phyloP scores from a whole-genome alignment of 1,140 invertebrate species.

The Chironomus tepperi region DNA sequence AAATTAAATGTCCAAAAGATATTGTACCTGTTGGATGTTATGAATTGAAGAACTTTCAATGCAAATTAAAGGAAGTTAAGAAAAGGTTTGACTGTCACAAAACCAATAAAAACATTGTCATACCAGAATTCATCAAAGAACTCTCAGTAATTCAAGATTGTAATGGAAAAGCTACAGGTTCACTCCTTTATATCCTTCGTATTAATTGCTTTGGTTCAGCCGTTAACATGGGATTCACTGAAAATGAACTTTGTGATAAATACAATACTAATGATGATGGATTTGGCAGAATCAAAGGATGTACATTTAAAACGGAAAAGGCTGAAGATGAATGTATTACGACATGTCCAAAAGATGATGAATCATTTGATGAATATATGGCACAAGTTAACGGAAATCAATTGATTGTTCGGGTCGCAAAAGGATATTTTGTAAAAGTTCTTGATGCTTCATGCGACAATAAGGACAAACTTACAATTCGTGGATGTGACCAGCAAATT shows the following conservation, averaged over 20 bases:
- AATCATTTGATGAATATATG: constrained; percentile 11
- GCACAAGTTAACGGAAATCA: constrained; percentile 23
- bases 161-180: background rate
- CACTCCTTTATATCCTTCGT: background rate
- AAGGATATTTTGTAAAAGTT: background rate
- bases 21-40: background rate
- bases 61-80: background rate
- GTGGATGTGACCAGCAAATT: background rate
- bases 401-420: background rate
- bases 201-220: background rate
- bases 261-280: background rate
- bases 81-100: background rate
- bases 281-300: background rate
- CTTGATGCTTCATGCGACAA: background rate
- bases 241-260: background rate
- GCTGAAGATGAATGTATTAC: background rate
- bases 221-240: background rate
- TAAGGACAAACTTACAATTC: background rate
- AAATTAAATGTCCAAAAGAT: background rate
- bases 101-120: background rate
- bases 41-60: background rate
- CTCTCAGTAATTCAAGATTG: background rate
- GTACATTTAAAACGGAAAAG: background rate
- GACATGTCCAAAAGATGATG: background rate
- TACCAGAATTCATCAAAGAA: background rate